Evolutionary conservation across 2,888 invertebrate genomes (phyloP).

Genomic region (Latrodectus hesperus): DNA sequence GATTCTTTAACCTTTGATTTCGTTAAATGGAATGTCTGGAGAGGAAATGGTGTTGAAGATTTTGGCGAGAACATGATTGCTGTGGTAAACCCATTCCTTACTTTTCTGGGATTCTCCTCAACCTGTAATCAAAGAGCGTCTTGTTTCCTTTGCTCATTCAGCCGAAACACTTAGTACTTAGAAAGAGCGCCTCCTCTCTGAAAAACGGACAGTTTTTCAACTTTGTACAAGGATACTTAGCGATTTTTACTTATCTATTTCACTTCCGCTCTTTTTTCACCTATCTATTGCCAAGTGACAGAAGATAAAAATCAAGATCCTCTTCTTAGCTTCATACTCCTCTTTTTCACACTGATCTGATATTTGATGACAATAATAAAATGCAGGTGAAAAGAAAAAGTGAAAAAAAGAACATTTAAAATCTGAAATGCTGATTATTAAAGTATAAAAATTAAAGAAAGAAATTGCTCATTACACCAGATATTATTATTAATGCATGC

Average conservation of each 20-base stretch:
- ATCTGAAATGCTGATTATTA: too few species aligned
- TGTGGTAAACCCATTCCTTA: background rate
- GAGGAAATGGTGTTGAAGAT: background rate
- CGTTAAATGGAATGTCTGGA: too few species aligned
- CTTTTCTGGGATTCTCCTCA: constrained; percentile 22
- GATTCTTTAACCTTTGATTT: too few species aligned
- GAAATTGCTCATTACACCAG: too few species aligned
- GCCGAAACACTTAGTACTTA: constrained; percentile 42
- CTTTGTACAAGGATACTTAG: constrained; percentile 39
- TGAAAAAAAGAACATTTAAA: background rate
- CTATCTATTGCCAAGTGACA: background rate
- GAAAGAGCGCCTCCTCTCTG: background rate
- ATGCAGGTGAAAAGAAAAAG: background rate
- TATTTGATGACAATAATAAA: constrained; percentile 21
- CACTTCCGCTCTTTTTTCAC: background rate
- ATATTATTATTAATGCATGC: too few species aligned
- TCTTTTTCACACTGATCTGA: constrained; percentile 26
- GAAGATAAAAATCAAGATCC: background rate
- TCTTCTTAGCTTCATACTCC: constrained; percentile 1
- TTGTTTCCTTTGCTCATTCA: constrained; percentile 57
- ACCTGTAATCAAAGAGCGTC: constrained; percentile 60
- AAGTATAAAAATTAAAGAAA: too few species aligned
- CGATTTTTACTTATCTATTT: constrained; percentile 33
- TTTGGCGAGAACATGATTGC: background rate
- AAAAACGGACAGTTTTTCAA: constrained; percentile 20